Percentiles rank a stretch among this genome's conserved stretches.
These are phyloP conservation scores for Hoplodrina ambigua DNA, from an alignment of 2,888 invertebrate species.

Conservation along the genomic window DNA sequence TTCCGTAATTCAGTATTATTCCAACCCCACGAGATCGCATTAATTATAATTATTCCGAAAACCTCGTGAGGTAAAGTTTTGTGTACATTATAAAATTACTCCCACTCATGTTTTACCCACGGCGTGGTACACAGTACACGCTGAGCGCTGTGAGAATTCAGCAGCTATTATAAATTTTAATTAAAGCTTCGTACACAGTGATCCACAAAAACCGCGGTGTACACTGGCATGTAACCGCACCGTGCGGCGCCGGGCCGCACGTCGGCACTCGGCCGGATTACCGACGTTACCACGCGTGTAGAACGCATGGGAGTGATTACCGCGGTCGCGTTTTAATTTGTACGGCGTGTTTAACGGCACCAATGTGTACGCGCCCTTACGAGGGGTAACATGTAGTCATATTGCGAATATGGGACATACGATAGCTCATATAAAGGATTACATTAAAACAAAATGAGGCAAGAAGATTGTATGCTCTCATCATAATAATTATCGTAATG, in stretches of 20 bases:
- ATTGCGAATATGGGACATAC: slow-evolving; percentile 56
- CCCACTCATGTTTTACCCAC: slow-evolving; percentile 52
- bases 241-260: slow-evolving; percentile 55
- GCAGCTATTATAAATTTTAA: slow-evolving; percentile 69
- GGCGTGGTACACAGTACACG: slow-evolving; percentile 45
- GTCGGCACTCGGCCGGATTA: slow-evolving; percentile 60
- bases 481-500: slow-evolving; percentile 48
- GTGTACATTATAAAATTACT: slow-evolving; percentile 65
- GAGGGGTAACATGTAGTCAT: slow-evolving; percentile 50
- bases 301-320: slow-evolving; percentile 77
- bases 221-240: slow-evolving; percentile 68
- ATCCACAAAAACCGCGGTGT: slow-evolving; percentile 68
- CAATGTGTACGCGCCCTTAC: slow-evolving; percentile 69
- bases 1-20: slow-evolving; percentile 44
- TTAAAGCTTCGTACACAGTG: slow-evolving; percentile 68
- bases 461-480: slow-evolving; percentile 55
- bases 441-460: slow-evolving; percentile 63
- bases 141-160: slow-evolving; percentile 64
- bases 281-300: slow-evolving; percentile 64
- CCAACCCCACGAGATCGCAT: slow-evolving; percentile 45
- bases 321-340: slow-evolving; percentile 87
- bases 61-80: slow-evolving; percentile 58
- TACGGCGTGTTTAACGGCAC: slow-evolving; percentile 80
- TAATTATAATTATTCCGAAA: slow-evolving; percentile 56
- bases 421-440: slow-evolving; percentile 62